Conservation (phyloP, 2,113 vertebrate genomes). For the Thalassarche chlororhynchos region DNA sequence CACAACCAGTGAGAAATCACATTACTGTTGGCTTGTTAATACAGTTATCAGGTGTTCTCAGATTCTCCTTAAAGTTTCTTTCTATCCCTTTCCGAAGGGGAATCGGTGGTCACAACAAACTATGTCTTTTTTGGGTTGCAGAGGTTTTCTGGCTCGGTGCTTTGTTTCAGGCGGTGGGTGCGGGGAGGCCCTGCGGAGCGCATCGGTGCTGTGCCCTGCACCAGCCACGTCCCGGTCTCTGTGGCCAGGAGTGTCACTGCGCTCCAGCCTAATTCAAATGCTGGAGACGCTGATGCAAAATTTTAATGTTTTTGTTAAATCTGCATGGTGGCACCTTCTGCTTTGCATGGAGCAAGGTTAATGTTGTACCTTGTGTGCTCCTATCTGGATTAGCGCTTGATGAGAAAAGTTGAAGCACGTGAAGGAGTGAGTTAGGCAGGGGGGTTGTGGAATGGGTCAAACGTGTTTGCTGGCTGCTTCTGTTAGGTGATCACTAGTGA, state of each 20-base stretch:
- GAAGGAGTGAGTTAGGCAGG: background rate
- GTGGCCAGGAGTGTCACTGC: background rate
- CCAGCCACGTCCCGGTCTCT: background rate
- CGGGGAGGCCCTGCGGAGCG: rapidly evolving
- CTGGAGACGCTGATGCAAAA: background rate
- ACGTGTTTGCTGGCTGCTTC: background rate
- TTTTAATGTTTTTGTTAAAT: background rate
- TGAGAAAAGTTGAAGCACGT: background rate
- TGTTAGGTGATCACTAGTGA: background rate
- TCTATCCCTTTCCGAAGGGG: background rate
- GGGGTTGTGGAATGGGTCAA: background rate
- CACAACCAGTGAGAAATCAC: background rate
- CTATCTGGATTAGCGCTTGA: background rate
- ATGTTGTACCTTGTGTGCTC: background rate
- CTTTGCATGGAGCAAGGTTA: background rate
- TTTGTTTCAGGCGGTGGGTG: background rate
- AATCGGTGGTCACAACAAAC: background rate
- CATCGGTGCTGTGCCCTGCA: background rate
- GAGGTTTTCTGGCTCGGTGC: background rate
- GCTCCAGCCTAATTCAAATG: background rate
- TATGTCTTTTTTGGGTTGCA: background rate
- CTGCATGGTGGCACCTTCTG: background rate
- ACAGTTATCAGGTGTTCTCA: background rate
- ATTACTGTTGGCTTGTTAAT: background rate
- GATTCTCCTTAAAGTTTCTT: background rate